A percentile compares a stretch with the other conserved stretches of the same genome.
Evolutionary conservation across 2,888 invertebrate genomes (phyloP).

Genomic region (Chymomyza amoena): DNA sequence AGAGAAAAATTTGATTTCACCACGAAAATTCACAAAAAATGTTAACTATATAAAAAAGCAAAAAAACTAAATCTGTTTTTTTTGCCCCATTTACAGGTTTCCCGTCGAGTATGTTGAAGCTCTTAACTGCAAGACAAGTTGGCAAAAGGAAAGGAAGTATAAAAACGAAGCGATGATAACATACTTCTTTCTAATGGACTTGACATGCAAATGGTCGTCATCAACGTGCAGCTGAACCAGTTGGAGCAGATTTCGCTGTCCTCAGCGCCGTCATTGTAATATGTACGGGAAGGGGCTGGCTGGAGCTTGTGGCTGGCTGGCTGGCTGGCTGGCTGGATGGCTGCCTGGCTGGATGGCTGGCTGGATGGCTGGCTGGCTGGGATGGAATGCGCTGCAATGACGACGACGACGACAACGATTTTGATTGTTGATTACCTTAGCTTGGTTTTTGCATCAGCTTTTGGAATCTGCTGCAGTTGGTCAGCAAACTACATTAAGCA

Average conservation of each 20-base stretch:
- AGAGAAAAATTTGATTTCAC: no score
- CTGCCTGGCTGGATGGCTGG: no score
- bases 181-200: slow-evolving; percentile 60
- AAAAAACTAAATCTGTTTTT: no score
- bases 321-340: no score
- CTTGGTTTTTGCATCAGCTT: slow-evolving; percentile 10
- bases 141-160: neutral
- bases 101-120: no score
- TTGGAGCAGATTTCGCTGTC: neutral
- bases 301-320: neutral
- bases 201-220: slow-evolving; percentile 62
- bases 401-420: slow-evolving; percentile 41
- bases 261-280: neutral
- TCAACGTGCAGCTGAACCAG: slow-evolving; percentile 25
- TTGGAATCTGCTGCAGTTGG: slow-evolving; percentile 6
- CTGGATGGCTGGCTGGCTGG: no score
- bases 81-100: no score
- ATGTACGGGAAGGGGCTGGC: neutral
- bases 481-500: slow-evolving; percentile 57
- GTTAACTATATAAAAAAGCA: no score
- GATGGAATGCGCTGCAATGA: neutral
- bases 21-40: no score
- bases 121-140: neutral
- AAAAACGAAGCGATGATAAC: slow-evolving; percentile 41
- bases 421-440: slow-evolving; percentile 56